phyloP scores from a whole-genome alignment of 2,797 vertebrate genomes.

The Manis javanica region DNA sequence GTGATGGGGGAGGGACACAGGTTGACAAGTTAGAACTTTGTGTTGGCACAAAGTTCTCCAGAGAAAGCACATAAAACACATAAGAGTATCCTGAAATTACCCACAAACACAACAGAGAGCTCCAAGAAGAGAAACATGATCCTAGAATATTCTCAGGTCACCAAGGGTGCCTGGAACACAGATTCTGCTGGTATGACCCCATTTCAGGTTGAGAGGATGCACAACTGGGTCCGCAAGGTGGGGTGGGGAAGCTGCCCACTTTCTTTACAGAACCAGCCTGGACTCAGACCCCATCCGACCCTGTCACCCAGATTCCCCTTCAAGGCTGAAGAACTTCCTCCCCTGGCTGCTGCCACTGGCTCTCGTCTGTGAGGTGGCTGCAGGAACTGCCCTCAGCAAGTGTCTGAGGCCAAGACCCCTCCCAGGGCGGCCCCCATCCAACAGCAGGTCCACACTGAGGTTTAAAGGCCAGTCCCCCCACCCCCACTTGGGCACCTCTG shows the following conservation, averaged over 20 bases:
- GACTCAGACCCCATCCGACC: too few species aligned
- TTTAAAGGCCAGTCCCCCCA: neutral
- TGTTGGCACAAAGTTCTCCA: neutral
- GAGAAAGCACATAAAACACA: neutral
- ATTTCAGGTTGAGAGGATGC: neutral
- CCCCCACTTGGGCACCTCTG: neutral
- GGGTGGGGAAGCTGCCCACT: neutral
- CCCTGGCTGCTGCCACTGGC: neutral
- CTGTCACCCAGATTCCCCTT: neutral
- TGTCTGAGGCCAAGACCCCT: neutral
- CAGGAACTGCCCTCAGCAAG: neutral
- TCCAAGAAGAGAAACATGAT: neutral
- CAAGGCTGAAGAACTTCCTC: neutral
- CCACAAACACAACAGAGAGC: neutral
- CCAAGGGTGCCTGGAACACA: rapidly evolving
- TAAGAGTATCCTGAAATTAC: neutral
- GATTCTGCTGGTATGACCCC: neutral
- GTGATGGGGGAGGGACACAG: neutral
- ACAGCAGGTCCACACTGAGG: neutral
- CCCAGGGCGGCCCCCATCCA: neutral
- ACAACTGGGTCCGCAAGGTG: neutral
- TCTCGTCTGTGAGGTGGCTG: neutral
- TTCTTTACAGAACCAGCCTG: neutral
- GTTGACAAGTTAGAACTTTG: neutral
- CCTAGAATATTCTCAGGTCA: too few species aligned